Base-by-base conservation (phyloP, 1,140 invertebrate genomes). In the Arctopsyche grandis region DNA sequence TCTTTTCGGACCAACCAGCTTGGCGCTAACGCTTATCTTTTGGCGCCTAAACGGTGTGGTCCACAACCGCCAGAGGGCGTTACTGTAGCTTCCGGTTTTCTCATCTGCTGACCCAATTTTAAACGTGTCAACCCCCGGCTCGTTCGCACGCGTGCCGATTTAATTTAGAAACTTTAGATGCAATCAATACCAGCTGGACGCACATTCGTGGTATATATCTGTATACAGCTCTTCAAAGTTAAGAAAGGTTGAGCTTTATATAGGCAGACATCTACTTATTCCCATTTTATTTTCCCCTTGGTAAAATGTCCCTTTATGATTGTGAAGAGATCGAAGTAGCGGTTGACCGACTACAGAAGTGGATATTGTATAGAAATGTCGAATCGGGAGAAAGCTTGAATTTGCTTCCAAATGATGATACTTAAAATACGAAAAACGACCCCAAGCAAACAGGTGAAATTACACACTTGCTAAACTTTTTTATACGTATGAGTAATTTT, bases 301-400 rank as follows among this genome's bases (percentile, higher is more conserved):
- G 7, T 38, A 38, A 38, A 38, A 38, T 7, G 29, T 38, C 29
- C 29, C 29, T 38, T 38, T 38, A 38, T 38, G 29, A 38, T 38
- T 38, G 29, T 38, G 29, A 38, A 38, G 29, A 38, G 29, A 38
- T 7, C 7, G 7, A 38, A 38, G 29, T 38, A 66, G 63, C 24
- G 63, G 21, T 66, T 66, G 24, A 66, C 21, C 63, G 63, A 66
- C 63, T 29, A 22, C 21, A 66, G 9, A 19, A 66, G 63, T 66
- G 63, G 14, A 22, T 12, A 24, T 26, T 26, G 63, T n/a, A 66
- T 66, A 66, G 63, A 66, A 66, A 26, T 26, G 22, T 26, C n/a
- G 24, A 66, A 22, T 19, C 7, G 22, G 9, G 1, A 66, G 63
- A 66, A 66, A 22, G 21, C 22, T 26, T 14, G 24, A 12, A 52